phyloP scores from a whole-genome alignment of 2,888 invertebrate species.

The Drosophila paranaensis region DNA sequence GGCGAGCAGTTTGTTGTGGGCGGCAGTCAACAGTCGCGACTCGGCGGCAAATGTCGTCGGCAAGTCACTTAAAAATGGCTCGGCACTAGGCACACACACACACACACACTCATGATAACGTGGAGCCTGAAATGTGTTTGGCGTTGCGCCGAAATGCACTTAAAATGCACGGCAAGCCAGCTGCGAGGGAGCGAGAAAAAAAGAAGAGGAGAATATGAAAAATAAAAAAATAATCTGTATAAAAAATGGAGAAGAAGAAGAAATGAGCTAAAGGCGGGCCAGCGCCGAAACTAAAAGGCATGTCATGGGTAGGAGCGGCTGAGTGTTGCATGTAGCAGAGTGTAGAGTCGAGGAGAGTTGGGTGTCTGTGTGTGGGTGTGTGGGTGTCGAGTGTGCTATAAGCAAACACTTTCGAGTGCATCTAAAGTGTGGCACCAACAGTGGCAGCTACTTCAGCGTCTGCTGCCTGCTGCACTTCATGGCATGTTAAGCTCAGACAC shows the following conservation, averaged over 20 bases:
- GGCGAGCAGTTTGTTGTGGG: conserved; percentile 6
- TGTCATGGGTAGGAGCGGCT: conserved; percentile 37
- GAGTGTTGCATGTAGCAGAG: conserved; percentile 18
- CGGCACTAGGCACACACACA: conserved; percentile 48
- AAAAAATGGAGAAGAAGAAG: conserved; percentile 27
- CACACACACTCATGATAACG: conserved; percentile 12
- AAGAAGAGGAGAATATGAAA: conserved; percentile 44
- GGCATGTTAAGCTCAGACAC: conserved; percentile 73
- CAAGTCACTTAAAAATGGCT: conserved; percentile 77
- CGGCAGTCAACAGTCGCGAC: conserved; percentile 47
- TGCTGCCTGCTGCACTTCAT: conserved; percentile 37
- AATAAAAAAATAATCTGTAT: conserved; percentile 26
- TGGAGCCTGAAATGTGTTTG: conserved; percentile 35
- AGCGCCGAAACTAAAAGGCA: conserved; percentile 57
- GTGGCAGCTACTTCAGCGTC: conserved; percentile 70
- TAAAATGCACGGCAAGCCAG: conserved; percentile 65
- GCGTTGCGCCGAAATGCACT: conserved; percentile 66
- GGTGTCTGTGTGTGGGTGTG: not conserved
- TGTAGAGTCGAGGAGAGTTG: conserved; percentile 5
- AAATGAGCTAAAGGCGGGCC: conserved; percentile 51
- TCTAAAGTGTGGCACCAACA: conserved; percentile 77
- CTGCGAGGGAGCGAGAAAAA: conserved; percentile 30
- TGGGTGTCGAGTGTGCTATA: conserved; percentile 66
- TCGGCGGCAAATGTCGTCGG: conserved; percentile 64
- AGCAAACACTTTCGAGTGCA: conserved; percentile 77